Evolutionary conservation across 2,888 invertebrate species (phyloP).

Genomic region (Harpalus rufipes): DNA sequence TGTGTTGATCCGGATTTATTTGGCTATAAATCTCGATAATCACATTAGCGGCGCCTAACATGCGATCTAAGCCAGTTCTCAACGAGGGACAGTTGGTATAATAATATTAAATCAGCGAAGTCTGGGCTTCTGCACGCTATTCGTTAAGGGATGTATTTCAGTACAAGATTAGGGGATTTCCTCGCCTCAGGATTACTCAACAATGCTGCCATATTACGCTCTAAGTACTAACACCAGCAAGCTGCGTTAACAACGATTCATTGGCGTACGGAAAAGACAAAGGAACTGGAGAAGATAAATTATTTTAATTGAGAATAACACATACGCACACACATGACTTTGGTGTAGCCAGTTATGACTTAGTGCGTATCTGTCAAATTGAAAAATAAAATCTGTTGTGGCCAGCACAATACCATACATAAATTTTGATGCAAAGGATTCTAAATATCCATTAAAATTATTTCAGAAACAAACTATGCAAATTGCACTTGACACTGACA

Average conservation of each 20-base stretch:
- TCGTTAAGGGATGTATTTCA: constrained; percentile 66
- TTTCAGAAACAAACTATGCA: too few relatives aligned
- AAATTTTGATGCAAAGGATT: too few relatives aligned
- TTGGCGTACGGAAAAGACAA: not conserved
- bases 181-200: constrained; percentile 68
- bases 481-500: too few relatives aligned
- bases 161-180: constrained; percentile 67
- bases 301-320: too few relatives aligned
- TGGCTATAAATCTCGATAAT: constrained; percentile 29
- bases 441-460: too few relatives aligned
- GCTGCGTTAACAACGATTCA: constrained; percentile 35
- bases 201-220: constrained; percentile 69
- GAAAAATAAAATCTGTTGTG: too few relatives aligned
- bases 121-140: constrained; percentile 31
- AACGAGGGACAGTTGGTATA: constrained; percentile 46
- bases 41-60: constrained; percentile 39
- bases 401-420: too few relatives aligned
- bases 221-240: constrained; percentile 68
- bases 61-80: constrained; percentile 33
- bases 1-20: not conserved
- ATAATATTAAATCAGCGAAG: constrained; percentile 66
- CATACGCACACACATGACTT: too few relatives aligned
- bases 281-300: not conserved
- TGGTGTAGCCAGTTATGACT: too few relatives aligned
- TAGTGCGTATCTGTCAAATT: too few relatives aligned